A percentile compares a stretch with the other conserved stretches of the same genome.
Conservation (phyloP, 2,888 invertebrate genomes). For the Xylocampa areola region DNA sequence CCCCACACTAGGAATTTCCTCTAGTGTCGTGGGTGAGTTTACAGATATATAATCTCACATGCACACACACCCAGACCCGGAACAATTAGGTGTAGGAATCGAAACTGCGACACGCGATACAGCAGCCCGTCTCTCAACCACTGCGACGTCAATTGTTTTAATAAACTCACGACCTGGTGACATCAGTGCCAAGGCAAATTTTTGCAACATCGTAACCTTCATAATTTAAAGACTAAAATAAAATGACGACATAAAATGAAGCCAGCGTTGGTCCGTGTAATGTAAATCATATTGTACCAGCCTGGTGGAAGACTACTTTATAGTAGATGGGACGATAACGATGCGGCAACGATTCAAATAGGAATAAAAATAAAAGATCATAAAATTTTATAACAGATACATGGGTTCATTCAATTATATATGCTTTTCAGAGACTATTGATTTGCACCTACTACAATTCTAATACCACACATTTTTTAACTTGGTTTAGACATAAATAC, state of each 20-base stretch:
- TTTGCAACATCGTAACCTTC: slow-evolving; percentile 21
- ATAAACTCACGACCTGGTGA: background rate
- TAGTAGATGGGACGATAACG: slow-evolving; percentile 22
- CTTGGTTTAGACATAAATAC: no score
- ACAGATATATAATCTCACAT: no score
- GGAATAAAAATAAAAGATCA: background rate
- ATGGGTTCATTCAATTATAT: no score
- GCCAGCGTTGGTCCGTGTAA: slow-evolving; percentile 19
- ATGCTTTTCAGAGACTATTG: no score
- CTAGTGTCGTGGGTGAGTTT: no score
- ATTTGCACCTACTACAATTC: no score
- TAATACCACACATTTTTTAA: no score
- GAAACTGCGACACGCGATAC: no score
- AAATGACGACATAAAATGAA: slow-evolving; percentile 35
- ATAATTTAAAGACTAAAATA: slow-evolving; percentile 30
- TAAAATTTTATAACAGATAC: background rate
- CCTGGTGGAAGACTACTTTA: slow-evolving; percentile 14
- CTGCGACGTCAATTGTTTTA: background rate
- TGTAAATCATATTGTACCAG: slow-evolving; percentile 39
- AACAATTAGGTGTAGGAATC: no score
- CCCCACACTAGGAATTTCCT: no score
- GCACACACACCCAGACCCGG: no score
- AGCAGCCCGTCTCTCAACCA: no score
- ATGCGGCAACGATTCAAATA: background rate
- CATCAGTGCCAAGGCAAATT: slow-evolving; percentile 5